Evolutionary conservation across 2,888 invertebrate species (phyloP), one percentile per base, ranked within the genome.

Genomic region (Lymantria dispar): DNA sequence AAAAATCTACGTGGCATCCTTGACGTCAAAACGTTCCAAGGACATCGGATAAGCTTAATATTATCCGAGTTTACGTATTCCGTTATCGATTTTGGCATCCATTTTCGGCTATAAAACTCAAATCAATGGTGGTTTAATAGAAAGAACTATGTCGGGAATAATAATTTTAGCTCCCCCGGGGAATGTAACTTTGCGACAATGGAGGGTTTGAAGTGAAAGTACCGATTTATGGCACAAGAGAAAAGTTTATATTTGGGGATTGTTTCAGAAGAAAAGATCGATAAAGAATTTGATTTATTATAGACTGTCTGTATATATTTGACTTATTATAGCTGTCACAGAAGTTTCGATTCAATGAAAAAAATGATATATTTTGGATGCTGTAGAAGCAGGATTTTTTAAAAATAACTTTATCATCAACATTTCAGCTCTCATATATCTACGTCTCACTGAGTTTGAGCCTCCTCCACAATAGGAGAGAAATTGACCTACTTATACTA

Each of bases 31-130:
- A n/a, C 11, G n/a, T n/a, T 12, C 11, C 51, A 62, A 62, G 65
- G 65, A n/a, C 47, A 50, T 38, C 38, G 3, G 51, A 60, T 61
- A 57, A 53, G 45, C 42, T 15, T 30, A 22, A 22, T 38, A n/a
- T n/a, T n/a, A 40, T 45, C 38, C 31, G 30, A 9, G 33, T 8
- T 38, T 22, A 15, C 31, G n/a, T 31, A 44, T 40, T 33, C 13
- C 15, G 15, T 10, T 36, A 45, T 45, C 30, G 39, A 9, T 47
- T 37, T 47, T 51, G 51, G 37, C 50, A 42, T 10, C 29, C 30
- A 12, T 31, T 42, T 12, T 36, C 11, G 44, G 8, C 10, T 13
- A 14, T 45, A 37, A 49, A 45, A 40, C 13, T 40, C n/a, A 13
- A 37, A 30, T 13, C 14, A 12, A 36, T 47, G 38, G n/a, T n/a